These are phyloP conservation scores for Sphaerophoria rueppellii DNA, from an alignment of 2,888 invertebrate genomes.

Conservation along the genomic window DNA sequence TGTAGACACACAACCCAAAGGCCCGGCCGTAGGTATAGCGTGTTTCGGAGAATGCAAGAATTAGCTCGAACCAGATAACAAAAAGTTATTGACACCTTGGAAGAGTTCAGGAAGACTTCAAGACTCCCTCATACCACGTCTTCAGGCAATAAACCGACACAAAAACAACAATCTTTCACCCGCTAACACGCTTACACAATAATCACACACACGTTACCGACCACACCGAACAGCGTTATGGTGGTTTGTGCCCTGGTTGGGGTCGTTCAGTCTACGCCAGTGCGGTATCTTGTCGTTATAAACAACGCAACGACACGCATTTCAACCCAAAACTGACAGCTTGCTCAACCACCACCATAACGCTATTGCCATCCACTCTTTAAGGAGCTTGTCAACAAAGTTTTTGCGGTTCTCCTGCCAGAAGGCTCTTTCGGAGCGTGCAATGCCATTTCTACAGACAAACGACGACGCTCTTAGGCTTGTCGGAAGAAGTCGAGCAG, in stretches of 20 bases:
- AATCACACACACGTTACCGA: slow-evolving; percentile 45
- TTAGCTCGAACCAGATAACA: slow-evolving; percentile 26
- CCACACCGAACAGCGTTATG: slow-evolving; percentile 5
- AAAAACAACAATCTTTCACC: slow-evolving; percentile 51
- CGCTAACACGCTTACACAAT: slow-evolving; percentile 54
- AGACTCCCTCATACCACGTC: not conserved
- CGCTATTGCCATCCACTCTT: slow-evolving; percentile 7
- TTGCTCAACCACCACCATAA: not conserved
- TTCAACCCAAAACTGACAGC: slow-evolving; percentile 26
- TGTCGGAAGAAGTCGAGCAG: not conserved
- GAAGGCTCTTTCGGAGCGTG: not conserved
- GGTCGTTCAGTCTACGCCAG: not conserved
- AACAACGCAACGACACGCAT: slow-evolving; percentile 13
- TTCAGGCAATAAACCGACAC: slow-evolving; percentile 9
- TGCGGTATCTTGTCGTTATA: not conserved
- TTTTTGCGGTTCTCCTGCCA: slow-evolving; percentile 38
- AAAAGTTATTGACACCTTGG: slow-evolving; percentile 31
- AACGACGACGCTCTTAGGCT: not conserved
- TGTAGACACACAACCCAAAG: not conserved
- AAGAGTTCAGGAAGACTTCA: slow-evolving; percentile 3
- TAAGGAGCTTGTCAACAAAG: slow-evolving; percentile 64
- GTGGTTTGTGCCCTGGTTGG: not conserved
- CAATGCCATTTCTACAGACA: slow-evolving; percentile 5
- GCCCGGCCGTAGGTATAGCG: not conserved
- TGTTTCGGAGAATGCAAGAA: not conserved